A percentile compares a stretch with the other conserved stretches of the same genome.
Evolutionary conservation across 2,113 vertebrate species (phyloP).

Genomic region (Platysteira castanea): DNA sequence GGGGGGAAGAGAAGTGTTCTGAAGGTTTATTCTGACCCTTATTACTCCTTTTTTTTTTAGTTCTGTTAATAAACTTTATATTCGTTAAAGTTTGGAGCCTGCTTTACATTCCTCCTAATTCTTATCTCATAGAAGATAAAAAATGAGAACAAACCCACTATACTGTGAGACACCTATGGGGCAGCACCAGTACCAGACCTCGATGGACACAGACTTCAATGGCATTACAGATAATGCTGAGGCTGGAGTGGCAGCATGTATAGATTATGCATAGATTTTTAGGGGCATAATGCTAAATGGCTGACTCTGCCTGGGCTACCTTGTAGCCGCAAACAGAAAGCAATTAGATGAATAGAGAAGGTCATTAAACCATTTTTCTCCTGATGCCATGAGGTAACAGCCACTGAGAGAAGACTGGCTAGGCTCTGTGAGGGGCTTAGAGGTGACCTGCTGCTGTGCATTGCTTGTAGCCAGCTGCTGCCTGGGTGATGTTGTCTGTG

Average conservation of each 20-base stretch:
- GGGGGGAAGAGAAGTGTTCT: too few species aligned
- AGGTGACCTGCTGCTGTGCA: not conserved
- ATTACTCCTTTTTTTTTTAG: too few species aligned
- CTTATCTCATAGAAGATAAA: too few species aligned
- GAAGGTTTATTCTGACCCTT: too few species aligned
- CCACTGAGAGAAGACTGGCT: not conserved
- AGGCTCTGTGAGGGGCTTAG: not conserved
- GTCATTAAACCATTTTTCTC: not conserved
- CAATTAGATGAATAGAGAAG: not conserved
- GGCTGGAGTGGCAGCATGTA: not conserved
- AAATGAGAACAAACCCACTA: too few species aligned
- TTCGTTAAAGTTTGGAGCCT: too few species aligned
- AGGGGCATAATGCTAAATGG: not conserved
- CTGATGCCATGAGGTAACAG: not conserved
- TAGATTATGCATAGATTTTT: not conserved
- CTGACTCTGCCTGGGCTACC: too few species aligned
- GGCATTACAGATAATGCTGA: not conserved
- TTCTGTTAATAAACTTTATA: too few species aligned
- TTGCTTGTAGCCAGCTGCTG: not conserved
- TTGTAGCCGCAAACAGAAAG: not conserved
- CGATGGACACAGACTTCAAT: not conserved
- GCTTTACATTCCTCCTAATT: too few species aligned
- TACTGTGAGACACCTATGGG: too few species aligned
- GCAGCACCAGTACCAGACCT: not conserved
- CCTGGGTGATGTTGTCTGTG: not conserved